These are phyloP conservation scores for Encarsia formosa DNA, from an alignment of 2,888 invertebrate genomes.

Conservation along the genomic window DNA sequence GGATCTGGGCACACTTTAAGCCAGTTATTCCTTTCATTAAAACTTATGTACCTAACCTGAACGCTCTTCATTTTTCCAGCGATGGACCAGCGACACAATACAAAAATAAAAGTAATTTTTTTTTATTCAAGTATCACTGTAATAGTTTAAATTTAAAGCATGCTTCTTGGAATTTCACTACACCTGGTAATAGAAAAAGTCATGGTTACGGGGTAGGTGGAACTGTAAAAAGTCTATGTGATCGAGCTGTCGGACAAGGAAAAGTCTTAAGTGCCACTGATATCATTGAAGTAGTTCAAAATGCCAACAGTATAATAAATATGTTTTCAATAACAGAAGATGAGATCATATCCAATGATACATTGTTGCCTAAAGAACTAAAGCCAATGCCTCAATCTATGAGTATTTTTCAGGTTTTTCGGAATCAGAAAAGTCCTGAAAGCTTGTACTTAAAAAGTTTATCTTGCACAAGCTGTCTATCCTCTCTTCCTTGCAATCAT, in stretches of 20 bases:
- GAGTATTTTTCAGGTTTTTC: too few species aligned
- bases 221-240: constrained; percentile 16
- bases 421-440: too few species aligned
- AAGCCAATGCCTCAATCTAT: too few species aligned
- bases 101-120: constrained; percentile 16
- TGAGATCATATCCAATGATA: too few species aligned
- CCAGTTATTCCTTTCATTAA: constrained; percentile 13
- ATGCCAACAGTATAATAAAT: too few species aligned
- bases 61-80: constrained; percentile 10
- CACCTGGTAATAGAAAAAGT: constrained; percentile 23
- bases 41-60: background rate
- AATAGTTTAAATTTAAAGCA: background rate
- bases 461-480: too few species aligned
- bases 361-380: too few species aligned
- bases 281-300: too few species aligned
- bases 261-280: constrained; percentile 2
- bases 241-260: constrained; percentile 9
- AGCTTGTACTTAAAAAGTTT: too few species aligned
- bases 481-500: too few species aligned
- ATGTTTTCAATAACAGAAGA: too few species aligned
- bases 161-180: constrained; percentile 19
- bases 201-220: constrained; percentile 12
- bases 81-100: constrained; percentile 9
- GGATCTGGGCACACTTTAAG: constrained; percentile 18
- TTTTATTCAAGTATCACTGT: constrained; percentile 12